A percentile compares a stretch with the other conserved stretches of the same genome.
phyloP scores from a whole-genome alignment of 2,888 invertebrate species.

The Mesorhabditis belari region DNA sequence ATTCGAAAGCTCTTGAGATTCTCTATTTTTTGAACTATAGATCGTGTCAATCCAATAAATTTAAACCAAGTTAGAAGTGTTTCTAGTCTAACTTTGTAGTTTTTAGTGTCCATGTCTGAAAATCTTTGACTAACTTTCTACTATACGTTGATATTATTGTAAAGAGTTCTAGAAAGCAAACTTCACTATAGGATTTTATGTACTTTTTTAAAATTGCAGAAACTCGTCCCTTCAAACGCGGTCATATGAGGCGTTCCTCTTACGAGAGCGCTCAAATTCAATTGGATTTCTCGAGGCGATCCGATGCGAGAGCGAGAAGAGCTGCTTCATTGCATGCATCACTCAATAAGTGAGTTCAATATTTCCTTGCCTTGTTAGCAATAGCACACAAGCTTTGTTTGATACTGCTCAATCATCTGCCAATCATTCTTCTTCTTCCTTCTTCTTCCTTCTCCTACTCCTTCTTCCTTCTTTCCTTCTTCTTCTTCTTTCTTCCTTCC shows the following conservation, averaged over 20 bases:
- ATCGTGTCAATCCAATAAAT: no score
- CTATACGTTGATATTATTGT: no score
- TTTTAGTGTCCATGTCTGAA: no score
- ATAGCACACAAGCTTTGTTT: no score
- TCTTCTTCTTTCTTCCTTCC: background rate
- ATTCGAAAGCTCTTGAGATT: no score
- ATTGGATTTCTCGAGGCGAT: conserved; percentile 25
- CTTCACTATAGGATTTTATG: background rate
- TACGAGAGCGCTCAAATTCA: conserved; percentile 40
- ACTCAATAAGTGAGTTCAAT: conserved; percentile 19
- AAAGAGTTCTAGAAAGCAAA: no score
- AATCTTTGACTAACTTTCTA: no score
- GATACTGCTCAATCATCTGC: background rate
- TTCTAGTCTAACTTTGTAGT: no score
- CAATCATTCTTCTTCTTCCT: background rate
- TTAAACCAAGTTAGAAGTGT: no score
- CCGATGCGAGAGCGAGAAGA: conserved; percentile 16
- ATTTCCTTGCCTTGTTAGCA: no score
- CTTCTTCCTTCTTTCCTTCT: background rate
- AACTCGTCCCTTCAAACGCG: conserved; percentile 19
- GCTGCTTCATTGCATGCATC: conserved; percentile 17
- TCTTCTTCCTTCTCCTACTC: background rate
- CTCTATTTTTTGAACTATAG: no score
- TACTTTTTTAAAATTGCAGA: background rate
- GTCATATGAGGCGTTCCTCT: conserved; percentile 36